phyloP scores from a whole-genome alignment of 1,140 invertebrate species.

The Apis florea region DNA sequence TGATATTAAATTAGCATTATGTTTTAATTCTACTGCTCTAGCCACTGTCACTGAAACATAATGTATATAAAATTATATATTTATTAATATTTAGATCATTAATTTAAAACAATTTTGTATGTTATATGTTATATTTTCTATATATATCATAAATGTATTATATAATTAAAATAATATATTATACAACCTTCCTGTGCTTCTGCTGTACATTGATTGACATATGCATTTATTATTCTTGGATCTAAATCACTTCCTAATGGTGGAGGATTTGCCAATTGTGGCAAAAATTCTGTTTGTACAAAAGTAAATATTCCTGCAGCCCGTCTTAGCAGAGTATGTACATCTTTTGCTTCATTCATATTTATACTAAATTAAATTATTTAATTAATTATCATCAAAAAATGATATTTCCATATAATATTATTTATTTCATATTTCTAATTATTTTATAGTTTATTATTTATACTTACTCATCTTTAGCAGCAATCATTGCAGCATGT shows the following conservation, averaged over 20 bases:
- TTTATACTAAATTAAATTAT: conserved; percentile 80
- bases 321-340: conserved; percentile 84
- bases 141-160: not conserved
- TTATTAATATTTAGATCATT: conserved; percentile 1
- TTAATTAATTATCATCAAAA: conserved; percentile 27
- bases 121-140: too few relatives aligned
- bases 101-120: not conserved
- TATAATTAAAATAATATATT: too few relatives aligned
- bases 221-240: conserved; percentile 83
- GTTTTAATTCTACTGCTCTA: conserved; percentile 87
- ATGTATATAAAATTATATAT: conserved; percentile 12
- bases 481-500: conserved; percentile 85
- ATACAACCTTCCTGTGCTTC: conserved; percentile 87
- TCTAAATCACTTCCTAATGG: conserved; percentile 84
- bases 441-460: not conserved
- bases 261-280: conserved; percentile 79
- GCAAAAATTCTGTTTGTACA: conserved; percentile 78
- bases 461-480: conserved; percentile 83
- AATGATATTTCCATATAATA: conserved; percentile 26
- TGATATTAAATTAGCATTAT: conserved; percentile 84
- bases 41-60: conserved; percentile 84
- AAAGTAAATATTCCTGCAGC: conserved; percentile 85
- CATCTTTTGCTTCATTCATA: conserved; percentile 86
- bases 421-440: conserved; percentile 24
- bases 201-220: conserved; percentile 86